Evolutionary conservation across 2,888 invertebrate genomes (phyloP), one percentile per base, ranked within the genome.

Genomic region (Dryadula phaetusa): DNA sequence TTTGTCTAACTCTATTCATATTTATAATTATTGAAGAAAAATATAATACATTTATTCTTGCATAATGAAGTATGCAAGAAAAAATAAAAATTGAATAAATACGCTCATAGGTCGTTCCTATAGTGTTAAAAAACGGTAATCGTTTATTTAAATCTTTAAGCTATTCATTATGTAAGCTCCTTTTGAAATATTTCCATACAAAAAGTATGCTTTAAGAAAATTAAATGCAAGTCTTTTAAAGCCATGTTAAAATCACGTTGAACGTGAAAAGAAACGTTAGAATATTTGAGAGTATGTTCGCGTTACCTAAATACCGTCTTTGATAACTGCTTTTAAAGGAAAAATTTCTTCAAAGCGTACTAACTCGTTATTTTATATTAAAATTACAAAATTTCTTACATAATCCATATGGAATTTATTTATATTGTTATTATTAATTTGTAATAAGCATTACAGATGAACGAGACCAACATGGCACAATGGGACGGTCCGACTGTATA

Each of bases 261-360:
- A 56, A 16, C 40, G 22, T 56, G n/a, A 62, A 64, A 62, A 46
- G 66, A 66, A 67, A 67, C 49, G 62, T 66, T 49, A 62, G 62
- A 62, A 67, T 62, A 62, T 66, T 62, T 66, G 47, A 66, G 40
- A 42, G 8, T 56, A 22, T 40, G 40, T 22, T 56, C 56, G 52
- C 47, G 66, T 63, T 63, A 47, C 62, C 62, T 67, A 67, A 67
- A 67, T 67, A 56, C 62, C 66, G 62, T 67, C 66, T 67, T 67
- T 67, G 62, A 63, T 62, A 67, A 58, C 62, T 62, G 40, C n/a
- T 56, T 56, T 56, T 40, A 56, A 56, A 40, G 40, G 40, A 56
- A 37, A 40, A 40, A 56, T 25, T 56, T 56, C 37, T 40, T 56
- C 22, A 40, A 22, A 56, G 54, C 37, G 10, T n/a, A n/a, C 56